Evolutionary conservation across 2,888 invertebrate genomes (phyloP), one percentile per base, ranked within the genome.

Genomic region (Chloromyia formosa): DNA sequence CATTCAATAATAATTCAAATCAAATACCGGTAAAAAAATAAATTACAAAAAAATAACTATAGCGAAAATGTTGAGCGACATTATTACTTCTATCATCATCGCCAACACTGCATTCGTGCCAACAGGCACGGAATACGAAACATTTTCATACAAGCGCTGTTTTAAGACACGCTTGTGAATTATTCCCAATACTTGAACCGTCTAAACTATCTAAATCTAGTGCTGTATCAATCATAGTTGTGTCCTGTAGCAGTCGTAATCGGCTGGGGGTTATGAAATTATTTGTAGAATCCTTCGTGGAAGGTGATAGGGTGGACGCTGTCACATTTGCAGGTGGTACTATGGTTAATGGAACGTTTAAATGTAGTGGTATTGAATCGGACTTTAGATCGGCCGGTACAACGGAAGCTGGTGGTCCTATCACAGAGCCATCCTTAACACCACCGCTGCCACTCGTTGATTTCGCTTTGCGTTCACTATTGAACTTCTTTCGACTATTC

Each of bases 141-240:
- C 10, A 45, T 56, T n/a, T 49, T 73, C 79, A 86, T 68, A 86
- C 86, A 76, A 86, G 87, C 77, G 87, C 86, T 79, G 88, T 86
- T 84, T 90, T 91, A 73, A 91, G 86, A 78, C 90, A 90, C 23
- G 89, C 88, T 81, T 91, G 91, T 80, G 91, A 91, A 79, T 88
- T 90, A 78, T 90, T 89, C 76, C 90, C 91, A 79, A 91, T 87
- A 81, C 90, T 91, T 45, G 91, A 89, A 78, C 92, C 92, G 82
- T 94, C 94, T 79, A 94, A 87, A 80, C 94, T 94, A 86, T 95
- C 95, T 82, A 95, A 89, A 88, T 95, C 95, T 79, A 95, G 88
- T 75, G 94, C 94, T 74, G 94, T 94, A 85, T 94, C 94, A 82
- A 95, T 94, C 94, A 94, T 94, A 71, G 94, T 94, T 75, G 94